Base-by-base conservation (phyloP, 1,140 invertebrate genomes). In the Papilio helenus region DNA sequence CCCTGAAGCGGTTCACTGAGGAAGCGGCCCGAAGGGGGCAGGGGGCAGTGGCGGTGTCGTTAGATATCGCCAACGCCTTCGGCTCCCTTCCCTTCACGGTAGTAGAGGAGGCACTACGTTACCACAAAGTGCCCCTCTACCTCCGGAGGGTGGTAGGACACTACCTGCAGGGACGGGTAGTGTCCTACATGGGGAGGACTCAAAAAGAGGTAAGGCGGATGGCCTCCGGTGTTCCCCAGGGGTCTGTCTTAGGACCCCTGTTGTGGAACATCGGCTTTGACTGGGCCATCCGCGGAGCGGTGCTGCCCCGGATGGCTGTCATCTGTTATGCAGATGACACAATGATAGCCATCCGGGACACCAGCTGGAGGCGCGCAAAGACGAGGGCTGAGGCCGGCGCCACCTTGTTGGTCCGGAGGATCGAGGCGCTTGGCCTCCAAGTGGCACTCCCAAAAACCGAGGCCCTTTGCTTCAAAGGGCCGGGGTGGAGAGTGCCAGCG, bases 361-460 rank as follows among this genome's bases (percentile, higher is more conserved):
- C 18, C 18, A 26, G 1, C 71, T 72, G n/a, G n/a, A n/a, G n/a
- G n/a, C n/a, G 1, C 29, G 1, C 29, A 29, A 29, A 29, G 29
- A 3, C 3, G 29, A 29, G 29, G 39, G 81, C 83, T 0, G 26
- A 65, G n/a, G 80, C 44, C 1, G 79, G 74, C 3, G 76, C 16
- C 68, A 29, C 29, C 29, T 3, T 74, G 16, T 72, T 83, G 0
- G 72, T 72, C 16, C 20, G 16, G 7, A 29, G 84, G 1, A 83
- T 85, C 10, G 29, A 29, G 16, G 18, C 23, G 29, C 51, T 85
- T 34, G 84, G 84, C 3, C 74, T 85, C 23, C 65, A 74, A 20
- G 80, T 83, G 42, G 79, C 82, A 0, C 68, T 83, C 23, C 8
- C 74, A 1, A 85, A 85, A 44, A 82, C 84, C 10, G 84, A 83